Conservation (phyloP, 2,113 vertebrate genomes). For the Platysternon megacephalum region DNA sequence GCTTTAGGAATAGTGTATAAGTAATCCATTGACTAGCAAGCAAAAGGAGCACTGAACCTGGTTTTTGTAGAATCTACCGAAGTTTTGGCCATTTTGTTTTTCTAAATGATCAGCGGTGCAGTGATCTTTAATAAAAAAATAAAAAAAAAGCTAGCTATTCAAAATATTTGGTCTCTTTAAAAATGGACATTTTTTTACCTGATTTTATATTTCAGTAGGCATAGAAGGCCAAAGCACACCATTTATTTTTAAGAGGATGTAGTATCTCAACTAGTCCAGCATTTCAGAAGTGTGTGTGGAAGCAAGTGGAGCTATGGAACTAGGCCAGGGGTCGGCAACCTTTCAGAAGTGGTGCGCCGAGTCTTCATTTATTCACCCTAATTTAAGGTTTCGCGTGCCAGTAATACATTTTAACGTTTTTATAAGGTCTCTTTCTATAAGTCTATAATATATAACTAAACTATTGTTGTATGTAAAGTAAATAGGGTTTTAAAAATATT, state of each 20-base stretch:
- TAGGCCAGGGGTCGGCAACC: too few species aligned
- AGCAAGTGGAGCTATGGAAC: too few species aligned
- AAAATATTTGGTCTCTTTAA: background rate
- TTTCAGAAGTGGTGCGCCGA: too few species aligned
- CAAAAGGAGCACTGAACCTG: background rate
- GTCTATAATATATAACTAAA: too few species aligned
- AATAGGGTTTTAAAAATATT: too few species aligned
- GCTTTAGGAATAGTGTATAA: background rate
- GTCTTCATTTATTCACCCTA: too few species aligned
- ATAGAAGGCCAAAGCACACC: background rate
- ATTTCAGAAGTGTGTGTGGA: too few species aligned
- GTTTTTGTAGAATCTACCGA: background rate
- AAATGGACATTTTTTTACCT: background rate
- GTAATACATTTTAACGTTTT: too few species aligned
- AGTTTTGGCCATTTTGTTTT: background rate
- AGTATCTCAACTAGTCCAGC: background rate
- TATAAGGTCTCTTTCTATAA: too few species aligned
- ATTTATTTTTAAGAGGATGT: background rate
- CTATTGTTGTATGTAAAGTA: too few species aligned
- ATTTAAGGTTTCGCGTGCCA: too few species aligned
- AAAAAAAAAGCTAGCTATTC: background rate
- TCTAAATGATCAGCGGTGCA: background rate
- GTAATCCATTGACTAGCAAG: background rate
- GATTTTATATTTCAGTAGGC: background rate
- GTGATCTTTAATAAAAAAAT: background rate